Percentiles rank a stretch among this genome's conserved stretches.
Evolutionary conservation across 1,140 invertebrate genomes (phyloP).

Genomic region (Pachyrhynchus sulphureomaculatus): DNA sequence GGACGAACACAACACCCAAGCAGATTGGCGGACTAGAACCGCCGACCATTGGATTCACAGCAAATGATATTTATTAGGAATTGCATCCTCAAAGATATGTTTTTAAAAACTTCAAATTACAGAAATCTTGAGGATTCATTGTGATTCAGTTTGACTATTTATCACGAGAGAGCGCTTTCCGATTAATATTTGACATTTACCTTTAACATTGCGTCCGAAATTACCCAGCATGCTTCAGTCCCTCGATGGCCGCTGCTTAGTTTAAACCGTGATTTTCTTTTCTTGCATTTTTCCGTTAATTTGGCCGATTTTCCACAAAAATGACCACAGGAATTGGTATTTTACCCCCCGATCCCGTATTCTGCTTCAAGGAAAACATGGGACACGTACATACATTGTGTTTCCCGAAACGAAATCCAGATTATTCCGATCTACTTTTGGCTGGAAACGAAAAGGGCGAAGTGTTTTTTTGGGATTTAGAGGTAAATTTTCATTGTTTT

Average conservation of each 20-base stretch:
- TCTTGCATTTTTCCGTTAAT: constrained; percentile 13
- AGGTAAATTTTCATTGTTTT: constrained; percentile 54
- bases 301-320: constrained; percentile 18
- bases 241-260: constrained; percentile 25
- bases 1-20: too few relatives aligned
- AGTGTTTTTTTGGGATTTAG: constrained; percentile 71
- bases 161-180: too few relatives aligned
- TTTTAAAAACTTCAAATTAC: too few relatives aligned
- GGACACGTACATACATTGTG: constrained; percentile 57
- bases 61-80: too few relatives aligned
- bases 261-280: constrained; percentile 25
- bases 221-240: not conserved
- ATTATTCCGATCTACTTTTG: constrained; percentile 61
- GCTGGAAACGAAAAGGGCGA: constrained; percentile 67
- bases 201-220: too few relatives aligned
- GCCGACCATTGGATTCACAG: too few relatives aligned
- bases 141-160: too few relatives aligned
- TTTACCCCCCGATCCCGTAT: constrained; percentile 64
- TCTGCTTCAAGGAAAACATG: constrained; percentile 66
- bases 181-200: not conserved
- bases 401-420: constrained; percentile 60
- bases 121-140: too few relatives aligned
- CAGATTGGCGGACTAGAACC: too few relatives aligned
- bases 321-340: constrained; percentile 53
- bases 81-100: too few relatives aligned